Conservation (phyloP, 2,888 invertebrate species). For the Drosophila conformis region DNA sequence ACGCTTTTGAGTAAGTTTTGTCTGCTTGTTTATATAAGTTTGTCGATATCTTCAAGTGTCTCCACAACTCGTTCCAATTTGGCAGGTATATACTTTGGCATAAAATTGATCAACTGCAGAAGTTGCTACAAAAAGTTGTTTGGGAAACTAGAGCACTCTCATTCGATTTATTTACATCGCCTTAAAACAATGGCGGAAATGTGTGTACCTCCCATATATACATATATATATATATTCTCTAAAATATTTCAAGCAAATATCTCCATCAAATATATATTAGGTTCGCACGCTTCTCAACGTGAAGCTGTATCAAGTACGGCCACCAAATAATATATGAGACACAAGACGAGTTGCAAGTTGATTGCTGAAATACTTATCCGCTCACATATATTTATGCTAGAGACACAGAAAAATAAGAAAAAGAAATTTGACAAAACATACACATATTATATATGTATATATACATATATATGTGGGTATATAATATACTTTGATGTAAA, state of each 20-base stretch:
- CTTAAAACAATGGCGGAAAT: too few species aligned
- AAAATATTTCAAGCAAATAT: neutral
- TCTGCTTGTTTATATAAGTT: neutral
- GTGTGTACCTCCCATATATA: neutral
- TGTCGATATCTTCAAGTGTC: neutral
- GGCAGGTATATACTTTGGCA: neutral
- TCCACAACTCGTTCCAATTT: neutral
- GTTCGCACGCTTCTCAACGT: neutral
- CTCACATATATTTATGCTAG: constrained; percentile 3
- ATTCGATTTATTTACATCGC: neutral
- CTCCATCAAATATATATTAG: constrained; percentile 13
- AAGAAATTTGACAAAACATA: constrained; percentile 1
- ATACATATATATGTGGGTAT: neutral
- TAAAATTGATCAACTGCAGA: neutral
- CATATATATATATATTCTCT: neutral
- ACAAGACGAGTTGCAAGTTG: constrained; percentile 6
- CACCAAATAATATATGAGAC: constrained; percentile 30
- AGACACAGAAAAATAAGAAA: constrained; percentile 9
- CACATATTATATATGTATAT: neutral
- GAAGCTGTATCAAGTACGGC: constrained; percentile 3
- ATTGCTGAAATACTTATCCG: constrained; percentile 19
- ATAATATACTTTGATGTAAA: neutral
- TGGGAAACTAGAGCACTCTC: neutral
- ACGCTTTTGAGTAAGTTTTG: neutral
- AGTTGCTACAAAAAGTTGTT: neutral